Conservation (phyloP, 1,140 invertebrate species). For the Aricia agestis region DNA sequence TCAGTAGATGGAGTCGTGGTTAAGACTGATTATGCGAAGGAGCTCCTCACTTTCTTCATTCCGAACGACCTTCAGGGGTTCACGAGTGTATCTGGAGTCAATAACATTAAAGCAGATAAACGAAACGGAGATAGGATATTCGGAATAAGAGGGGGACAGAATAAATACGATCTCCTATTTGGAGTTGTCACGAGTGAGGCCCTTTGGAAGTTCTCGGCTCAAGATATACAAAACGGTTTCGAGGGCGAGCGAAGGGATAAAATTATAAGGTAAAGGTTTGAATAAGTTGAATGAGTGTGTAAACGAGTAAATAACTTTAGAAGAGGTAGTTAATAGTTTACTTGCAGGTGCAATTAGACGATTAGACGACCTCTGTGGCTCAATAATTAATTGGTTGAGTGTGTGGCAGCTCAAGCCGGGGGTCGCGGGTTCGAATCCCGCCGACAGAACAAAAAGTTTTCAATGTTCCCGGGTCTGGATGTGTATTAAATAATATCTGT, state of each 20-base stretch:
- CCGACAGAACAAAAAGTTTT: no score
- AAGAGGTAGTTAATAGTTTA: no score
- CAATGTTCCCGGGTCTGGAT: no score
- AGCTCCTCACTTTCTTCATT: constrained; percentile 78
- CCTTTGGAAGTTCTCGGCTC: constrained; percentile 87
- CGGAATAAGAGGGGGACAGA: constrained; percentile 70
- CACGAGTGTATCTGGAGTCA: constrained; percentile 57
- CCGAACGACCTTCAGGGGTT: constrained; percentile 49
- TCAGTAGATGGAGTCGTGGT: constrained; percentile 92
- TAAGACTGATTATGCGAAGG: constrained; percentile 86
- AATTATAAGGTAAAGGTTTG: constrained; percentile 81
- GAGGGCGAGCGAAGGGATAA: constrained; percentile 92
- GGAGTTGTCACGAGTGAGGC: constrained; percentile 91
- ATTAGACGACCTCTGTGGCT: no score
- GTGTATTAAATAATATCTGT: no score
- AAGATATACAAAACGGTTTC: constrained; percentile 92
- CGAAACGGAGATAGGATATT: constrained; percentile 73
- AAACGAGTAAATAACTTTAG: neutral
- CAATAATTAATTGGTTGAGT: no score
- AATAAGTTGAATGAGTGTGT: neutral
- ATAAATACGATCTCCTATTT: constrained; percentile 87
- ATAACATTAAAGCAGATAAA: constrained; percentile 79
- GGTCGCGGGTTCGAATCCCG: no score
- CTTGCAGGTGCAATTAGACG: no score
- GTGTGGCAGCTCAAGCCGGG: no score